phyloP scores from a whole-genome alignment of 2,113 vertebrate species.

The Micronisus gabar region DNA sequence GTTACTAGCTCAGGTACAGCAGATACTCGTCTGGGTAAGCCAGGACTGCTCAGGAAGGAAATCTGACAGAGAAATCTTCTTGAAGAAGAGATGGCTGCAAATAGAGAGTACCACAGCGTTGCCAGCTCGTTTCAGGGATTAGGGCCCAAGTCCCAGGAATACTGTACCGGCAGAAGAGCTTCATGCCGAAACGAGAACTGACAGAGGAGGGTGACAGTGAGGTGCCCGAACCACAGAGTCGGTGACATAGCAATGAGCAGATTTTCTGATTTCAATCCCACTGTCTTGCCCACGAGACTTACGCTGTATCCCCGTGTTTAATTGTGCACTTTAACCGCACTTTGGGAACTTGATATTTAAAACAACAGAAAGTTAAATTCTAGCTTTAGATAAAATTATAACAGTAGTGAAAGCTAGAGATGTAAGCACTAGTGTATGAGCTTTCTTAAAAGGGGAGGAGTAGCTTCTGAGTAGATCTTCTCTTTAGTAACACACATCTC shows the following conservation, averaged over 20 bases:
- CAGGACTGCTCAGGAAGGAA: not conserved
- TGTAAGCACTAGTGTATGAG: not conserved
- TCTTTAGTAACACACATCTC: not conserved
- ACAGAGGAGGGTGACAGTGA: not conserved
- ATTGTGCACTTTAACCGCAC: not conserved
- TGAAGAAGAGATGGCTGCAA: not conserved
- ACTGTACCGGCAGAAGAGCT: not conserved
- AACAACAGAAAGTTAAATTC: not conserved
- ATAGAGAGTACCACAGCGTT: fast-evolving
- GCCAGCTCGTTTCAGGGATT: fast-evolving
- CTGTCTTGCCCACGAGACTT: not conserved
- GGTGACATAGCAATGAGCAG: fast-evolving
- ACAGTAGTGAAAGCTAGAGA: not conserved
- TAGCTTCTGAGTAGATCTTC: not conserved
- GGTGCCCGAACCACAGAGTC: not conserved
- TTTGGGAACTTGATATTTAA: not conserved
- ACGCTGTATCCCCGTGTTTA: not conserved
- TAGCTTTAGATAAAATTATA: not conserved
- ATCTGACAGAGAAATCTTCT: not conserved
- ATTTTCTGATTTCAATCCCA: not conserved
- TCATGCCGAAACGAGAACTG: fast-evolving
- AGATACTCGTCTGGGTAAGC: fast-evolving
- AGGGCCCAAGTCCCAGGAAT: not conserved
- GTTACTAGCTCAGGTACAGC: not conserved
- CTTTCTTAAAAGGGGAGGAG: not conserved